These are phyloP conservation scores for Uropetala carovei DNA, from an alignment of 2,888 invertebrate genomes.

Conservation along the genomic window DNA sequence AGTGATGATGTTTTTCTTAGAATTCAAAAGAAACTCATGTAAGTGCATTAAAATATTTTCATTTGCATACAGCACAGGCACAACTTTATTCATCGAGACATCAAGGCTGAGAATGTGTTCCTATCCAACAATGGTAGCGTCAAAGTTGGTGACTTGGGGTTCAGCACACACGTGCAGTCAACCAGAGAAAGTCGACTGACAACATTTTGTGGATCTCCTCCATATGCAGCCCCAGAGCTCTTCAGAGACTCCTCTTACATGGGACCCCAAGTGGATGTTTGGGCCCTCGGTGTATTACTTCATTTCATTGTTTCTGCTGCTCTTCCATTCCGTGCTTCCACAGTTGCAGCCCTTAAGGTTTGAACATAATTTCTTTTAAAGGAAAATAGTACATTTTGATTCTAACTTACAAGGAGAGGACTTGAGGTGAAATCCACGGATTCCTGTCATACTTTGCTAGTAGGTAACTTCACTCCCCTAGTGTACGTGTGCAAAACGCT, in stretches of 20 bases:
- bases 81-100: constrained; percentile 86
- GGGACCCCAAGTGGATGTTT: constrained; percentile 80
- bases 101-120: constrained; percentile 89
- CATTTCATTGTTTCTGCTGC: constrained; percentile 86
- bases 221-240: constrained; percentile 88
- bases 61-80: constrained; percentile 80
- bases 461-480: too few species aligned
- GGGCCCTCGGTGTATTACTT: constrained; percentile 85
- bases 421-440: too few species aligned
- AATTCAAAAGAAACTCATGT: too few species aligned
- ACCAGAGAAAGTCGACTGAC: constrained; percentile 80
- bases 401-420: too few species aligned
- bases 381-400: too few species aligned
- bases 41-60: constrained; percentile 68
- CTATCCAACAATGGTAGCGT: constrained; percentile 78
- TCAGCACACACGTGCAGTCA: constrained; percentile 80
- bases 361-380: constrained; percentile 73
- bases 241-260: constrained; percentile 82
- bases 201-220: constrained; percentile 88
- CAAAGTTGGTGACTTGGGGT: constrained; percentile 87
- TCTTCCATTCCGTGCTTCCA: constrained; percentile 88
- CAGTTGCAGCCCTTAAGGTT: constrained; percentile 83
- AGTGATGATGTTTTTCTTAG: too few species aligned
- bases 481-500: too few species aligned
- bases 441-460: too few species aligned